Conservation (phyloP, 2,113 vertebrate species). For the Apodemus sylvaticus region DNA sequence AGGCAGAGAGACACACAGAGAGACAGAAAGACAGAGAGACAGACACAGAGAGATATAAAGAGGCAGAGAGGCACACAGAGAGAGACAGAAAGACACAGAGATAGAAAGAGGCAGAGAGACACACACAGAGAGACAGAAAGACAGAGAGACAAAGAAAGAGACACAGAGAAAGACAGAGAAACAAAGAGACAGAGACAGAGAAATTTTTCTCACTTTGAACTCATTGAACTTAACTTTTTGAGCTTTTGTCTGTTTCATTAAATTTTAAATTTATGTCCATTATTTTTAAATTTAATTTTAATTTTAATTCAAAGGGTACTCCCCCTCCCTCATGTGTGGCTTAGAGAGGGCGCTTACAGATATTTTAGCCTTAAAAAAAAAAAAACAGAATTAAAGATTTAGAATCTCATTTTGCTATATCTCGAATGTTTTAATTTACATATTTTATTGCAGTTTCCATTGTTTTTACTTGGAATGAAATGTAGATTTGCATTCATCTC, state of each 20-base stretch:
- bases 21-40: neutral
- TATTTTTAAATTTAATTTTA: neutral
- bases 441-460: neutral
- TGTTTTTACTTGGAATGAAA: neutral
- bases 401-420: neutral
- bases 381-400: neutral
- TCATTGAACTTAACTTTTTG: neutral
- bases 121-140: neutral
- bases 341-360: neutral
- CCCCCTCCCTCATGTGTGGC: neutral
- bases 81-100: neutral
- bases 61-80: neutral
- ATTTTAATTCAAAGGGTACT: conserved; percentile 20
- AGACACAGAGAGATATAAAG: neutral
- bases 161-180: neutral
- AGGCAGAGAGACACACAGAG: neutral
- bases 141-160: neutral
- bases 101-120: neutral
- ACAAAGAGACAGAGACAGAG: neutral
- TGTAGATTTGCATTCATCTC: neutral
- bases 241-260: neutral
- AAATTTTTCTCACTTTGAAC: neutral
- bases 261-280: conserved; percentile 39
- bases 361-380: conserved; percentile 1
- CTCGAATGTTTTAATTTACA: neutral